These are phyloP conservation scores for Aricia artaxerxes DNA, from an alignment of 2,888 invertebrate genomes.

Conservation along the genomic window DNA sequence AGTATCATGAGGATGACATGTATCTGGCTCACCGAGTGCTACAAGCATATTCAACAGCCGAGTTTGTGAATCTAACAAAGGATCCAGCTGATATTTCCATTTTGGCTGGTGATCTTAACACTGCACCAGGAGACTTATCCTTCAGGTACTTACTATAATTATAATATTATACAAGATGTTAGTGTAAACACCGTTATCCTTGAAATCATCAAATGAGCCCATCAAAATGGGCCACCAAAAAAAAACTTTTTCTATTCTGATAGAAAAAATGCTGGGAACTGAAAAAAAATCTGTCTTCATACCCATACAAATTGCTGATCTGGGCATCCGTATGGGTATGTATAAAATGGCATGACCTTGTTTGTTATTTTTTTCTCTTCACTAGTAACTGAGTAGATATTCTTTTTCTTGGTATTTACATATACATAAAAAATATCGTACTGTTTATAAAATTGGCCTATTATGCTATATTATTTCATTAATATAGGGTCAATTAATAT, in stretches of 20 bases:
- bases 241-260: no score
- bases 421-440: neutral
- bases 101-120: slow-evolving; percentile 96
- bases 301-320: no score
- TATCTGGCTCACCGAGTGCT: slow-evolving; percentile 95
- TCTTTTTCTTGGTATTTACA: neutral
- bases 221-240: no score
- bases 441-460: neutral
- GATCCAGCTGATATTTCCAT: slow-evolving; percentile 89
- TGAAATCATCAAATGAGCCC: no score
- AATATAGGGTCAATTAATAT: neutral
- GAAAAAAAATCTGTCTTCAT: no score
- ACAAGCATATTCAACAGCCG: slow-evolving; percentile 96
- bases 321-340: no score
- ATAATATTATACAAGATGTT: no score
- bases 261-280: no score
- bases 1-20: slow-evolving; percentile 92
- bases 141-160: slow-evolving; percentile 77
- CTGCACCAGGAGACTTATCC: slow-evolving; percentile 92
- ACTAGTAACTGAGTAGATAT: neutral
- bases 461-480: no score
- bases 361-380: neutral
- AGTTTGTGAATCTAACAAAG: slow-evolving; percentile 94
- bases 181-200: no score
- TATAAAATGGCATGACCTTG: neutral